Evolutionary conservation across 2,888 invertebrate species (phyloP), one percentile per base, ranked within the genome.

Genomic region (Caenorhabditis sp.): DNA sequence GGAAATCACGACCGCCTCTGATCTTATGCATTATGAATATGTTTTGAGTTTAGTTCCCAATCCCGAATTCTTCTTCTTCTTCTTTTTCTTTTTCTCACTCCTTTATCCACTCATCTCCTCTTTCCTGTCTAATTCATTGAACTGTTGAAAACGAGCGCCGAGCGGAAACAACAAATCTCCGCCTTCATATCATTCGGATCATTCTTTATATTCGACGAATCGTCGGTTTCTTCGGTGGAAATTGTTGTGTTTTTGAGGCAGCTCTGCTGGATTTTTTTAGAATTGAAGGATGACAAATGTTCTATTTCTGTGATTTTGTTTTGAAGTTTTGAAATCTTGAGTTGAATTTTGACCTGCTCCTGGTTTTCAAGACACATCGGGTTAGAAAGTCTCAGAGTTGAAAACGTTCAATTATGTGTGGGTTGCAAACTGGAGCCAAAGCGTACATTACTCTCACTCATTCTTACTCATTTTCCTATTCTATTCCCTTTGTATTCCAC

Each of bases 11-110:
- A 32, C 32, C 32, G 32, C 32, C 4, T 32, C 64, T 64, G 64
- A 72, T 72, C 72, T 72, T 72, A 72, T 72, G 58, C 64, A 72
- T 72, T 72, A 72, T 72, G 72, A 64, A 72, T 72, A 64, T 72
- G 72, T 72, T 72, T 72, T 72, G 47, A 72, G 72, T 64, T 64
- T 28, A 32, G 32, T 6, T 4, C 32, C 32, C 71, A 53, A 9
- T 18, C 22, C 11, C 35, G 9, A 58, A 28, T 35, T 22, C n/a
- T n/a, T n/a, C n/a, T n/a, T n/a, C n/a, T n/a, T n/a, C n/a, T n/a
- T 9, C 13, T 50, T 18, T n/a, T 13, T 11, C 44, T 44, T 11
- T 11, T 6, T 44, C 2, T 44, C 11, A 3, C n/a, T 11, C 11
- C 11, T 22, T 51, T n/a, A n/a, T n/a, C n/a, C n/a, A n/a, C 22